Base-by-base conservation (phyloP, 2,888 invertebrate genomes). In the Acronicta aceris region DNA sequence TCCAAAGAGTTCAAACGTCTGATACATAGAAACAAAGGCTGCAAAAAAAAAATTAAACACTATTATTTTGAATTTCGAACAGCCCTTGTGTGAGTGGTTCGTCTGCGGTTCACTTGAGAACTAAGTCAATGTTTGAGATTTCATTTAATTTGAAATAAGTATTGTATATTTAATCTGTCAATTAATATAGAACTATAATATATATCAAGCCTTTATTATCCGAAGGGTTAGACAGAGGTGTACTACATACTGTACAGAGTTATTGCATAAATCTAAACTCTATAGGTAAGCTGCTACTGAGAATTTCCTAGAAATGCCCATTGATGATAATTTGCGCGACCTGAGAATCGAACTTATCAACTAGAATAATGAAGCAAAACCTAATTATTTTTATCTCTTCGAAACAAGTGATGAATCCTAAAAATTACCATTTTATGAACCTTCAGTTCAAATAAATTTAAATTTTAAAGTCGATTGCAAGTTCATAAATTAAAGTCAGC, bases 341-440 rank as follows among this genome's bases (percentile, higher is more conserved):
- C 10, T 30, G 10, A 3, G 30, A 30, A 30, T 10, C 1, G 9
- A 30, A 30, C 30, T 10, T 1, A 27, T 21, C 21, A 21, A n/a
- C n/a, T n/a, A n/a, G n/a, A n/a, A n/a, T n/a, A n/a, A n/a, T n/a
- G n/a, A n/a, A n/a, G n/a, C 10, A 27, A 59, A 46, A 60, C 8
- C 21, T 49, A 50, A 60, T 61, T 30, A 41, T 12, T 16, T 17
- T 49, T 30, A 38, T 46, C 49, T 40, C 33, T 12, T 42, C 36
- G n/a, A 30, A 15, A 33, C 16, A 53, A 50, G 21, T 49, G 12
- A 53, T 30, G 9, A 42, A 50, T 50, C n/a, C 38, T 38, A 13
- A 38, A 2, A 69, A 65, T 50, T 42, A 5, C 27, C 49, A 68
- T 53, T 59, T 53, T 49, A 50, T 42, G 42, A 54, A 61, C 7